Evolutionary conservation across 2,888 invertebrate species (phyloP).

Genomic region (Ochropleura leucogaster): DNA sequence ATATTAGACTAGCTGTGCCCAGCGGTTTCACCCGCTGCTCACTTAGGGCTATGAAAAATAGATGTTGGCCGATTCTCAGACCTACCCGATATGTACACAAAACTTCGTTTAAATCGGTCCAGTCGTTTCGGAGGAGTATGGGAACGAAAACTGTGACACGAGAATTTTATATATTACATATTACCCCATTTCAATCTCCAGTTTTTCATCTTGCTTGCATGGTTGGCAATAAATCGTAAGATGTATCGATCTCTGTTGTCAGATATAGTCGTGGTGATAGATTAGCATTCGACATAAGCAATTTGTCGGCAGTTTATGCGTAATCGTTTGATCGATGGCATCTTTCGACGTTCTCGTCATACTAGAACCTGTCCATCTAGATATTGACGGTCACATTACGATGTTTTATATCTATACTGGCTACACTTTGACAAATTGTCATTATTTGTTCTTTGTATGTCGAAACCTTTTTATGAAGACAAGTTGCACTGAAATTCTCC

Average conservation of each 20-base stretch:
- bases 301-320: conserved; percentile 59
- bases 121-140: too few species aligned
- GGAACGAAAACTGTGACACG: too few species aligned
- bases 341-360: conserved; percentile 32
- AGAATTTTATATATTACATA: too few species aligned
- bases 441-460: not conserved
- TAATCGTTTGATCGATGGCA: conserved; percentile 58
- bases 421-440: not conserved
- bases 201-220: conserved; percentile 42
- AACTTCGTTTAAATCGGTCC: too few species aligned
- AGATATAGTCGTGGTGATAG: conserved; percentile 51
- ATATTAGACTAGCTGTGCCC: too few species aligned
- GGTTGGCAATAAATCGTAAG: conserved; percentile 43
- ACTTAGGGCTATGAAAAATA: too few species aligned
- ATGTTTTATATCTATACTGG: not conserved
- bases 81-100: too few species aligned
- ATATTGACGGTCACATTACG: not conserved
- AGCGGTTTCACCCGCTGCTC: too few species aligned
- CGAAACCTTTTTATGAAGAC: not conserved
- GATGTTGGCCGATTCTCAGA: too few species aligned
- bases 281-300: conserved; percentile 58
- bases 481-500: not conserved
- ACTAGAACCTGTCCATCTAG: conserved; percentile 11
- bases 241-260: conserved; percentile 45
- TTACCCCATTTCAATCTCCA: conserved; percentile 11